These are phyloP conservation scores for Clarias macrocephalus DNA, from an alignment of 2,113 vertebrate species.

Conservation along the genomic window DNA sequence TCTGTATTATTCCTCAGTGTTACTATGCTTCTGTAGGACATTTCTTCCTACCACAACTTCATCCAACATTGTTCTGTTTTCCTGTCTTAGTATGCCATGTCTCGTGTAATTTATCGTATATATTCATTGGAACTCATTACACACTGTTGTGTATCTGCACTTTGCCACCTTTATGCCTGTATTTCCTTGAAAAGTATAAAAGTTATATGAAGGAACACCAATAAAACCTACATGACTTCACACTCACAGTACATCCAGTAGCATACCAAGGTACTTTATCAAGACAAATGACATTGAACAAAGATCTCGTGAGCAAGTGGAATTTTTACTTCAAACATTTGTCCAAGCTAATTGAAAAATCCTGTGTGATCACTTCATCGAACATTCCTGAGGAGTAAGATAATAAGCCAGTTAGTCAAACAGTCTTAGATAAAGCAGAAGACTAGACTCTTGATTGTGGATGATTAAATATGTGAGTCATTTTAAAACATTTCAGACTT, in stretches of 20 bases:
- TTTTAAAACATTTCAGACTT: conserved; percentile 17
- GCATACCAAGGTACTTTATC: not conserved
- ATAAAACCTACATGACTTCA: not conserved
- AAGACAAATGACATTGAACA: conserved; percentile 18
- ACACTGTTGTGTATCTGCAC: not conserved
- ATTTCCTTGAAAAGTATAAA: not conserved
- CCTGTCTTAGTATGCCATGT: not conserved
- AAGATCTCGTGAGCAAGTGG: conserved; percentile 20
- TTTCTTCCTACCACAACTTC: not conserved
- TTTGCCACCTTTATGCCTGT: not conserved
- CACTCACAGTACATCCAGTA: not conserved
- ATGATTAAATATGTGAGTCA: conserved; percentile 18
- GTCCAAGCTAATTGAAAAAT: conserved; percentile 30
- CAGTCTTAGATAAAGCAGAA: conserved; percentile 17
- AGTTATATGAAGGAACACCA: not conserved
- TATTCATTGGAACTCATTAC: not conserved
- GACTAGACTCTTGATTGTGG: conserved; percentile 12
- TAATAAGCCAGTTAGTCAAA: conserved; percentile 8
- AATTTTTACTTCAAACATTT: conserved; percentile 41
- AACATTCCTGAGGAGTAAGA: conserved; percentile 34
- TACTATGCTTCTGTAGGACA: not conserved
- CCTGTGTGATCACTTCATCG: conserved; percentile 7
- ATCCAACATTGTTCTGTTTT: not conserved
- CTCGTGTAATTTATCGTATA: not conserved
- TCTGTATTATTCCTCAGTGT: not conserved